Evolutionary conservation across 2,888 invertebrate genomes (phyloP).

Genomic region (Campoplex capitator): DNA sequence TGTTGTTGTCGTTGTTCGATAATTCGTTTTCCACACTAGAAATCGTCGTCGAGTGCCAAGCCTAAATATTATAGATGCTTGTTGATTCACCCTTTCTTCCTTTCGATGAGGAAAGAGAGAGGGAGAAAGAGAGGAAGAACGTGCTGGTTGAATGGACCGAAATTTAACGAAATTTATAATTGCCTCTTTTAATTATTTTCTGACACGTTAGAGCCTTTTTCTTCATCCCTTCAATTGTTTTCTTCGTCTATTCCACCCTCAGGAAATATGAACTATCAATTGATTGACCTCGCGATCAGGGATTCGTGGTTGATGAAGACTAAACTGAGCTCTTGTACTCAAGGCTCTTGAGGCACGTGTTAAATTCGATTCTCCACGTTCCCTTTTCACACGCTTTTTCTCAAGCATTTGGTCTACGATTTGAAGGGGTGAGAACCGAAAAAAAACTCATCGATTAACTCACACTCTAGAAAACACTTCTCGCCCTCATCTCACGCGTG

Average conservation of each 20-base stretch:
- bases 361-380: neutral
- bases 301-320: no score
- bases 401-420: neutral
- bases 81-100: slow-evolving; percentile 26
- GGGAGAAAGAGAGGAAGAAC: neutral
- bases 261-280: neutral
- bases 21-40: slow-evolving; percentile 49
- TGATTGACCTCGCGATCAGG: no score
- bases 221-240: slow-evolving; percentile 14
- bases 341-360: neutral
- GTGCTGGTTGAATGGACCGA: slow-evolving; percentile 54
- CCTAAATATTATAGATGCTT: slow-evolving; percentile 25
- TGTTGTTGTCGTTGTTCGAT: slow-evolving; percentile 1
- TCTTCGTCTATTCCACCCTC: neutral
- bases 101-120: neutral
- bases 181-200: slow-evolving; percentile 17
- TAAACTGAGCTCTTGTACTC: neutral
- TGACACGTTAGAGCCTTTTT: neutral
- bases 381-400: neutral
- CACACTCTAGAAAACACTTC: neutral
- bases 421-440: no score
- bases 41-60: slow-evolving; percentile 71
- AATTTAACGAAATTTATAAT: slow-evolving; percentile 23
- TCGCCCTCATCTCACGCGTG: neutral
- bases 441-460: neutral